phyloP scores from a whole-genome alignment of 2,113 vertebrate genomes.

The Pitta sordida region DNA sequence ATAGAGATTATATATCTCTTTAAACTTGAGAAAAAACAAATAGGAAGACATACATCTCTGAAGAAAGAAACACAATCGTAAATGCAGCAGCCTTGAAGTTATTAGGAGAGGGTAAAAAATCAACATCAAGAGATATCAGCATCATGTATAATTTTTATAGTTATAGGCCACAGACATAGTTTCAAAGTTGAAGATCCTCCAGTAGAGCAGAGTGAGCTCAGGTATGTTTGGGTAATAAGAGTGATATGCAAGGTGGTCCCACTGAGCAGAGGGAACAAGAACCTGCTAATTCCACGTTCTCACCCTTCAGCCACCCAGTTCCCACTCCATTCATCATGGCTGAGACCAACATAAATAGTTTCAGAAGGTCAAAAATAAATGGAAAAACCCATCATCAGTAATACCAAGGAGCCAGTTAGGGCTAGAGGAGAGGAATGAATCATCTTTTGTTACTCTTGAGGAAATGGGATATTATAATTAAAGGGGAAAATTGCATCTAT shows the following conservation, averaged over 20 bases:
- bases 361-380: conserved; percentile 53
- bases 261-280: neutral
- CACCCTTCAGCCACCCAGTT: neutral
- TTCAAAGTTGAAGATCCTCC: neutral
- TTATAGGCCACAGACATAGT: neutral
- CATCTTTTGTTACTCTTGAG: conserved; percentile 37
- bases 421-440: conserved; percentile 48
- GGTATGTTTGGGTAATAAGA: neutral
- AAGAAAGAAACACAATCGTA: neutral
- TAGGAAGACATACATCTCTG: neutral
- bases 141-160: neutral
- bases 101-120: neutral
- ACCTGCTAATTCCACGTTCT: neutral
- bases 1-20: neutral
- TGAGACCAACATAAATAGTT: conserved; percentile 27
- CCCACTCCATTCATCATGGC: neutral
- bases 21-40: conserved; percentile 10
- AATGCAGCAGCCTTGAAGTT: neutral
- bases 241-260: neutral
- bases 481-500: conserved; percentile 31
- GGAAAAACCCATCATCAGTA: conserved; percentile 20
- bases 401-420: neutral
- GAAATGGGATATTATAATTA: conserved; percentile 59
- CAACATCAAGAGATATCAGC: neutral
- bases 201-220: neutral